Percentiles rank a stretch among this genome's conserved stretches.
Conservation (phyloP, 2,888 invertebrate species). For the Apocheima hispidaria region DNA sequence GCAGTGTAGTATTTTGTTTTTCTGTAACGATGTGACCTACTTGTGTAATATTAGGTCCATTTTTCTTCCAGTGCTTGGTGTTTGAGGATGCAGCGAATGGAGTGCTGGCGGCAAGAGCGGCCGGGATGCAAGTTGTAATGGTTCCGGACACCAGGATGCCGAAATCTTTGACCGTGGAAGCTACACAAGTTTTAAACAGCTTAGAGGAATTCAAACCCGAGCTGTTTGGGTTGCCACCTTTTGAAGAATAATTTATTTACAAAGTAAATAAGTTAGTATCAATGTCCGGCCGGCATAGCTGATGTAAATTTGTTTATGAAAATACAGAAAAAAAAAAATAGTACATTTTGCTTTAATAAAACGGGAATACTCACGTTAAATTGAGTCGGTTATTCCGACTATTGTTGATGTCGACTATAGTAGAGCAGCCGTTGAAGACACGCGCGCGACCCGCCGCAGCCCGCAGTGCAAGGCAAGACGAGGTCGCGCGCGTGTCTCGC, state of each 20-base stretch:
- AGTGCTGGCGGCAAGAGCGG: constrained; percentile 90
- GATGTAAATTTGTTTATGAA: neutral
- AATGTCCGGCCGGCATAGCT: neutral
- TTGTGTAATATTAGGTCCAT: neutral
- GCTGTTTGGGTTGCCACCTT: constrained; percentile 93
- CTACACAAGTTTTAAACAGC: constrained; percentile 89
- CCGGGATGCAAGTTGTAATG: constrained; percentile 95
- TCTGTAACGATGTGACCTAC: too few species aligned
- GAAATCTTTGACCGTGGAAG: constrained; percentile 68
- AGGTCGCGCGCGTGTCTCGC: too few species aligned
- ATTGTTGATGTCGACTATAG: too few species aligned
- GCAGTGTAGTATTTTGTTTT: too few species aligned
- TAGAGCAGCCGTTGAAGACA: too few species aligned
- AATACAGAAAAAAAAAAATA: too few species aligned
- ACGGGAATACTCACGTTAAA: too few species aligned
- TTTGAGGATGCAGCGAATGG: constrained; percentile 97
- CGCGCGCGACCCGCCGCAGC: too few species aligned
- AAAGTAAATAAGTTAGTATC: neutral
- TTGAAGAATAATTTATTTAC: constrained; percentile 59
- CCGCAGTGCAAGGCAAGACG: too few species aligned
- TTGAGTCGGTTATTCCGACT: too few species aligned
- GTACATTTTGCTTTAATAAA: too few species aligned
- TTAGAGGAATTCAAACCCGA: constrained; percentile 93
- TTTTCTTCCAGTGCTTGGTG: constrained; percentile 88
- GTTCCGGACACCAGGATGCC: constrained; percentile 88